Evolutionary conservation across 2,888 invertebrate species (phyloP), one percentile per base, ranked within the genome.

Genomic region (Tetrapedia diversipes): DNA sequence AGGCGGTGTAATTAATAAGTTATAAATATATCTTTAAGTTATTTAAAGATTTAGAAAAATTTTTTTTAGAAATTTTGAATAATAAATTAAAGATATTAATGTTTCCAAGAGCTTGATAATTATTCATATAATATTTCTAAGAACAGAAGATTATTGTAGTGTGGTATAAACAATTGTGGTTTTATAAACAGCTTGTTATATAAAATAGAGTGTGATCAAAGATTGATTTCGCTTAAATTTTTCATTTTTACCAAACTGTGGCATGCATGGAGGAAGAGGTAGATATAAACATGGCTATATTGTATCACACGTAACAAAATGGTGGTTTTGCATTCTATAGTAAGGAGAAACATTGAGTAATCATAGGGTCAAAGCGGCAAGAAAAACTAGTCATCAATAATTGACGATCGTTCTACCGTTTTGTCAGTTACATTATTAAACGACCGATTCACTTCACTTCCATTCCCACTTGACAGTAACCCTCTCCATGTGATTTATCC

Each of bases 381-480:
- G 24, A 22, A 45, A 37, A 22, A 32, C 32, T 24, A 75, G 43
- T 27, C 53, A 61, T 75, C 68, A 68, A 80, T 80, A 49, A 69
- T 71, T 56, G 57, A 41, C 71, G 63, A 71, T 69, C 56, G 64
- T 69, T 69, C 68, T 63, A 61, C 27, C 51, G 61, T 79, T 83
- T 83, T 71, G 73, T 65, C 79, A 74, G 79, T 77, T 71, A 68
- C 72, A 76, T 72, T 74, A 77, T 80, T 82, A 82, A 78, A 80
- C 73, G 73, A 77, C 74, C 69, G 84, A 84, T 82, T 84, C 80
- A 80, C 71, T 67, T 64, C 66, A 77, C 57, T 80, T 80, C 69
- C 77, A 78, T 84, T 84, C 76, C 76, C 82, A 83, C 80, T 83
- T 82, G 70, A 54, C 34, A 73, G 80, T n/a, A 76, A 84, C 83